Evolutionary conservation across 2,113 vertebrate species (phyloP).

Genomic region (Atlantisia rogersi): DNA sequence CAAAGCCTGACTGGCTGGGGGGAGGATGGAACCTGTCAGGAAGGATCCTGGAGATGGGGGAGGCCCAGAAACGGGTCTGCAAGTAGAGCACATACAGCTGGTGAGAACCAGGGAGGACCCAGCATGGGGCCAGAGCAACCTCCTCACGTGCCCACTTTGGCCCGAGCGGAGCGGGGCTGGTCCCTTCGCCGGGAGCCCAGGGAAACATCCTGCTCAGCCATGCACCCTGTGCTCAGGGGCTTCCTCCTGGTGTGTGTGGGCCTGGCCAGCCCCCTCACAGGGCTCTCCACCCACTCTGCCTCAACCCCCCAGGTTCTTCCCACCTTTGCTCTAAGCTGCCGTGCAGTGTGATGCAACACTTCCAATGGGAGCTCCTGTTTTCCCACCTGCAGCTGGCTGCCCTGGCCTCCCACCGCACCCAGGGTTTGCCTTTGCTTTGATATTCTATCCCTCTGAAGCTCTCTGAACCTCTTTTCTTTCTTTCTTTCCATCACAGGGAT

Average conservation of each 20-base stretch:
- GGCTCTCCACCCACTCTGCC: neutral
- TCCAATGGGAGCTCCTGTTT: fast-evolving
- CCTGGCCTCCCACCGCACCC: neutral
- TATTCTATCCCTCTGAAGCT: neutral
- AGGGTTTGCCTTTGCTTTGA: neutral
- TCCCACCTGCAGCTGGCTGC: neutral
- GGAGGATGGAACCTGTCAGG: neutral
- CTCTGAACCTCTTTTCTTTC: neutral
- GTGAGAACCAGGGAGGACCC: neutral
- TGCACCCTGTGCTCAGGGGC: neutral
- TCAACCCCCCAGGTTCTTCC: neutral
- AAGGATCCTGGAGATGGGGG: neutral
- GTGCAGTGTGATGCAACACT: fast-evolving
- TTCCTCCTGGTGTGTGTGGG: no score
- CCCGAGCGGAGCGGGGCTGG: neutral
- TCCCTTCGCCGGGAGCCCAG: neutral
- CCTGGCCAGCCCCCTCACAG: fast-evolving
- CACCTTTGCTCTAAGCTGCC: neutral
- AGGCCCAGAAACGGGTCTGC: neutral
- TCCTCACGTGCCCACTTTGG: neutral
- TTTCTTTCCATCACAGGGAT: neutral
- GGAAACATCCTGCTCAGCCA: no score
- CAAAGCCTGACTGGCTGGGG: neutral
- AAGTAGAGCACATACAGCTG: no score
- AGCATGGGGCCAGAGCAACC: neutral